Evolutionary conservation across 2,888 invertebrate species (phyloP), one percentile per base, ranked within the genome.

Genomic region (Tuta absoluta): DNA sequence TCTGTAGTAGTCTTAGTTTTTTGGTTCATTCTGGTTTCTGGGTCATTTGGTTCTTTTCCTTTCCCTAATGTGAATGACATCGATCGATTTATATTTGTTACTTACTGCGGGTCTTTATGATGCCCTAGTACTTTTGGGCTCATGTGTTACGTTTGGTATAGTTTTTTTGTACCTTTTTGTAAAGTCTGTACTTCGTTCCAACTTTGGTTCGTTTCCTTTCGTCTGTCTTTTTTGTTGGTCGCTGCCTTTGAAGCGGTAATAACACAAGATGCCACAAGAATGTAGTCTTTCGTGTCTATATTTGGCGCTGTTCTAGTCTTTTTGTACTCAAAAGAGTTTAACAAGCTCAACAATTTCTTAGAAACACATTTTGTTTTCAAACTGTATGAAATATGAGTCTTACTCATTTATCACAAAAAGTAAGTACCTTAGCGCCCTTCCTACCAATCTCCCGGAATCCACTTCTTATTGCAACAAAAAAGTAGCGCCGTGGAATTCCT

Each of bases 401-500:
- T 17, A 17, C 12, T 1, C 8, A 17, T 17, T 14, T 3, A n/a
- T 14, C n/a, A n/a, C n/a, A 45, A 45, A 45, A 45, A 17, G 4
- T 33, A 33, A 4, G 8, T 33, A 33, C 10, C n/a, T 10, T 3
- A 48, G 19, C 51, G 10, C 51, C 33, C n/a, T 33, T 10, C 24
- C n/a, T 56, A 24, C 12, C 56, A 28, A 24, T n/a, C 33, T 17
- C 2, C 56, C 8, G 3, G 23, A 21, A 24, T 28, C 63, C 23
- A 62, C 23, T 49, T 37, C 33, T 2, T 17, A 61, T n/a, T 17
- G 5, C 1, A 24, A 59, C n/a, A 45, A 53, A 64, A 58, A 28
- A 56, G 48, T n/a, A 66, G 12, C 51, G 51, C 63, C 62, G 58
- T 51, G 51, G 59, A 67, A 65, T 67, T 63, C 67, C 65, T 65